Base-by-base conservation (phyloP, 2,888 invertebrate species). In the Plagodis dolabraria region DNA sequence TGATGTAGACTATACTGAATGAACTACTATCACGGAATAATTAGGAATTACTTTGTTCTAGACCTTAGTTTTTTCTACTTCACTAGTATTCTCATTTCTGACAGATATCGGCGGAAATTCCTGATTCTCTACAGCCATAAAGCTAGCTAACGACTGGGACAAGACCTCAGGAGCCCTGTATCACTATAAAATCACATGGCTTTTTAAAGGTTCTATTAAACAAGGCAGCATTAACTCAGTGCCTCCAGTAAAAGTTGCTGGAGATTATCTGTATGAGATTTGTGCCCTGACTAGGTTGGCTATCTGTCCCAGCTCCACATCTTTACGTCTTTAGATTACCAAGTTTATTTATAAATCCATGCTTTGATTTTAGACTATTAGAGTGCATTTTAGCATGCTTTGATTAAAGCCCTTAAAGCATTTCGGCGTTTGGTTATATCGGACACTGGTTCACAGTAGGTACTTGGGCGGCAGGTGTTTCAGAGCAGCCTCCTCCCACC, bases 381-480 rank as follows among this genome's bases (percentile, higher is more conserved):
- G 63, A 77, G 85, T 77, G 69, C 61, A 66, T 61, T 76, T 79
- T 86, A 51, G 62, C 64, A 49, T 71, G 67, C 51, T 48, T 33
- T 33, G 55, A 38, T 35, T 12, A 34, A 59, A 54, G 65, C 60
- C 53, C 70, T 77, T 81, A 65, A 51, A 67, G 42, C 75, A 57
- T 78, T 82, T 66, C 49, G 65, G 63, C 64, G 54, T 57, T 60
- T 57, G 57, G 63, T 70, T 61, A 53, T 60, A 66, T 63, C 65
- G 60, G 67, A 82, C 83, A 85, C 87, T 86, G 86, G 87, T 90
- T 77, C 80, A 82, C 73, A 85, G 89, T 22, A 22, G 22, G 22
- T 89, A 87, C 91, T 87, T 87, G 92, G 92, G 92, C 89, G 92
- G 92, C 92, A 92, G 92, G 92, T 92, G 92, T 90, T 87, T 83